Evolutionary conservation across 2,888 invertebrate genomes (phyloP).

Genomic region (Gerris lacustris): DNA sequence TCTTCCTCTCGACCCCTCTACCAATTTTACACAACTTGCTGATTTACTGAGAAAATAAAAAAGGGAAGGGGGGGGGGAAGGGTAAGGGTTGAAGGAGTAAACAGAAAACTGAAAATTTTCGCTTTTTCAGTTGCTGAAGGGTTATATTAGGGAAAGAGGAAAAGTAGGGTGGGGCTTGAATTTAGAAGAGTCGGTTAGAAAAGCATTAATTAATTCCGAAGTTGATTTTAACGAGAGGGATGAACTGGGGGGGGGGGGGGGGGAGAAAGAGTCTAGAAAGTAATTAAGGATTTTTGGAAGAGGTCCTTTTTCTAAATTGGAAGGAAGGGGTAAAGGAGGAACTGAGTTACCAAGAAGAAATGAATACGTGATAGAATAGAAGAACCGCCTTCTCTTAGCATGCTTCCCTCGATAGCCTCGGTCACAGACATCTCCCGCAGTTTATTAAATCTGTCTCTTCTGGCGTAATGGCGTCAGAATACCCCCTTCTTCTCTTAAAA

Average conservation of each 20-base stretch:
- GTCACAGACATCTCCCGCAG: neutral
- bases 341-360: neutral
- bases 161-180: neutral
- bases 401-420: neutral
- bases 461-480: neutral
- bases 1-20: neutral
- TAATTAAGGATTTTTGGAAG: slow-evolving; percentile 1
- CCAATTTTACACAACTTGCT: neutral
- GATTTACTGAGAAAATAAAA: neutral
- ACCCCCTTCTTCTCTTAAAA: neutral
- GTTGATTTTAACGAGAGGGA: slow-evolving; percentile 3
- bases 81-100: neutral
- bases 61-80: neutral
- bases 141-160: neutral
- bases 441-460: slow-evolving; percentile 3
- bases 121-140: no score
- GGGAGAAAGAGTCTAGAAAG: neutral
- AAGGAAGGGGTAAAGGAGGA: no score
- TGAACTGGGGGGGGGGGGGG: neutral
- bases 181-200: neutral
- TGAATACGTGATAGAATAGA: neutral
- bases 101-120: no score
- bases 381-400: neutral
- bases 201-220: slow-evolving; percentile 3
- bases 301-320: neutral